Evolutionary conservation across 2,113 vertebrate genomes (phyloP).

Genomic region (Struthidea cinerea): DNA sequence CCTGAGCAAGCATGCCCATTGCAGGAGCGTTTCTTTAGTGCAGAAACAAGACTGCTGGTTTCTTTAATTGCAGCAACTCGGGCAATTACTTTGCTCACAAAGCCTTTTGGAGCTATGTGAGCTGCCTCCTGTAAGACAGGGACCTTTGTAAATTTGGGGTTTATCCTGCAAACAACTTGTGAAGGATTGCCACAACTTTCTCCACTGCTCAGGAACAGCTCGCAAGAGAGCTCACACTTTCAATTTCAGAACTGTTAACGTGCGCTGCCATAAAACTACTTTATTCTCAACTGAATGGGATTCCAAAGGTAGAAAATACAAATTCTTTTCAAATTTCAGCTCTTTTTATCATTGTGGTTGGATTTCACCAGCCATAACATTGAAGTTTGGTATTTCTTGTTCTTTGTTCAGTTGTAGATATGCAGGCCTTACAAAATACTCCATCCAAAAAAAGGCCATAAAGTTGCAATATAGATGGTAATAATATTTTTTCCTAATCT

Average conservation of each 20-base stretch:
- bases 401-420: not conserved
- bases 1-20: slow-evolving; percentile 11
- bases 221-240: not conserved
- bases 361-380: not conserved
- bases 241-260: not conserved
- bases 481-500: not conserved
- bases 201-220: not conserved
- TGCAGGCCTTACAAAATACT: not conserved
- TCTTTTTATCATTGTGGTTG: not conserved
- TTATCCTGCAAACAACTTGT: not conserved
- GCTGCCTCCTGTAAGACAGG: not conserved
- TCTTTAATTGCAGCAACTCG: not conserved
- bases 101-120: not conserved
- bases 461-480: not conserved
- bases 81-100: not conserved
- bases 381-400: not conserved
- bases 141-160: not conserved
- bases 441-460: not conserved
- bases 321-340: not conserved
- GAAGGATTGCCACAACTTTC: not conserved
- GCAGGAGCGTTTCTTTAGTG: not conserved
- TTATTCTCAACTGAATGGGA: not conserved
- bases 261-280: not conserved
- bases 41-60: not conserved
- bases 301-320: not conserved